Base-by-base conservation (phyloP, 2,113 vertebrate genomes). In the Datnioides undecimradiatus region DNA sequence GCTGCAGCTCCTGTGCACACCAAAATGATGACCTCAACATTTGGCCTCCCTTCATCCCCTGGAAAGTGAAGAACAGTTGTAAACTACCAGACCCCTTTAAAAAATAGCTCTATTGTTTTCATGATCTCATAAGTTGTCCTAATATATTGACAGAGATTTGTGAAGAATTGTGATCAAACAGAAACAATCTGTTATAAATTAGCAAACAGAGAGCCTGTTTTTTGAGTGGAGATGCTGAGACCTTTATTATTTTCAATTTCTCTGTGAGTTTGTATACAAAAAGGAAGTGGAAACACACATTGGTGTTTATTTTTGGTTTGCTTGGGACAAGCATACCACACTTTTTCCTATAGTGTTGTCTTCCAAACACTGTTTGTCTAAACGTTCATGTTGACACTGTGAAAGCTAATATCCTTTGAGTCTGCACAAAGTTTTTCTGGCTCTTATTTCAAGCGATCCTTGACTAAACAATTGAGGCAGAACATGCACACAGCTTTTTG, bases 1-100 rank as follows among this genome's bases (percentile, higher is more conserved):
- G 97, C 97, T 1, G 95, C 97, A 19, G 96, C 94, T 33, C 97
- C 97, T 0, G 97, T 98, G 78, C 95, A 97, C 76, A 97, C 97
- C 91, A 97, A 87, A 51, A 98, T 97, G 84, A 98, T 97, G 14
- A 98, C 96, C 91, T 98, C 97, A 12, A 97, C 89, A 65, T 96
- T 97, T 68, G 96, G 92, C 82, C 96, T 97, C 57, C 95, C 95
- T 55, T 97, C 97, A n/a, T 95, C 96, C 21, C 95, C 97, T 98
- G 93, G 81, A 80, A 81, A 85, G 45, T 88, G 40, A 87, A 80
- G 4, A 66, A 60, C 33, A 25, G 17, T 49, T 2, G 54, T 76
- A 63, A 90, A 62, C 29, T n/a, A 19, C 58, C 8, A 64, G 0
- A 73, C 0, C 1, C 19, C 7, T 34, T 70, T 58, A 65, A 57